phyloP scores from a whole-genome alignment of 2,113 vertebrate species.

The Melanostigma gelatinosum region DNA sequence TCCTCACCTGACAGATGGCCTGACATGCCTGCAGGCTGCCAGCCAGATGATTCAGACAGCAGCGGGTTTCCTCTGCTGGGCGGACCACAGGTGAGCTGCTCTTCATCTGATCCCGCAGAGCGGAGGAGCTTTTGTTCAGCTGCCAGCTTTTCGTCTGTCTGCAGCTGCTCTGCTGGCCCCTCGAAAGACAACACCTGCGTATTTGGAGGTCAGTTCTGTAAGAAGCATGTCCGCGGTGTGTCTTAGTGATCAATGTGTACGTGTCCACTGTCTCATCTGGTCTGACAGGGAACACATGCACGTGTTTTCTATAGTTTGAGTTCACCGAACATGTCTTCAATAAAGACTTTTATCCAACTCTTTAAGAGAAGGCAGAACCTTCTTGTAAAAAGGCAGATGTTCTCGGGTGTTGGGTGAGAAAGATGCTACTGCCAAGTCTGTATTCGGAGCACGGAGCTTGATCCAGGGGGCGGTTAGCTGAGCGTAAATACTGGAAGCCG shows the following conservation, averaged over 20 bases:
- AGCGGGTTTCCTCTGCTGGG: conserved; percentile 22
- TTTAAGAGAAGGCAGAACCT: background rate
- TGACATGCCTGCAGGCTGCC: conserved; percentile 53
- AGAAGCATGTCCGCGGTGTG: background rate
- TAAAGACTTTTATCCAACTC: background rate
- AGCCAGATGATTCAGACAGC: conserved; percentile 30
- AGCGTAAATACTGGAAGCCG: background rate
- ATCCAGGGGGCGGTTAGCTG: background rate
- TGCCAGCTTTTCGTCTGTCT: conserved; percentile 18
- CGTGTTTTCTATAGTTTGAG: background rate
- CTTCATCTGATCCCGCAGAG: conserved; percentile 13
- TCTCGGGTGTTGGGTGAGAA: background rate
- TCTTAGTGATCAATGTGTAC: background rate
- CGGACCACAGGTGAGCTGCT: conserved; percentile 34
- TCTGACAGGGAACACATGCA: background rate
- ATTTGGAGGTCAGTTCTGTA: background rate
- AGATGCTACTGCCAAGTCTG: background rate
- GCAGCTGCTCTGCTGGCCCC: background rate
- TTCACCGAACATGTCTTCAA: too few species aligned
- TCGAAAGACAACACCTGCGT: too few species aligned
- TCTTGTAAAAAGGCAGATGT: background rate
- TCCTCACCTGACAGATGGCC: conserved; percentile 54
- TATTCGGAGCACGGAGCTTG: background rate
- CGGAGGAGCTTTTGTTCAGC: conserved; percentile 11
- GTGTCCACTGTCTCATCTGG: background rate